Evolutionary conservation across 2,113 vertebrate genomes (phyloP).

Genomic region (Megaleporinus macrocephalus): DNA sequence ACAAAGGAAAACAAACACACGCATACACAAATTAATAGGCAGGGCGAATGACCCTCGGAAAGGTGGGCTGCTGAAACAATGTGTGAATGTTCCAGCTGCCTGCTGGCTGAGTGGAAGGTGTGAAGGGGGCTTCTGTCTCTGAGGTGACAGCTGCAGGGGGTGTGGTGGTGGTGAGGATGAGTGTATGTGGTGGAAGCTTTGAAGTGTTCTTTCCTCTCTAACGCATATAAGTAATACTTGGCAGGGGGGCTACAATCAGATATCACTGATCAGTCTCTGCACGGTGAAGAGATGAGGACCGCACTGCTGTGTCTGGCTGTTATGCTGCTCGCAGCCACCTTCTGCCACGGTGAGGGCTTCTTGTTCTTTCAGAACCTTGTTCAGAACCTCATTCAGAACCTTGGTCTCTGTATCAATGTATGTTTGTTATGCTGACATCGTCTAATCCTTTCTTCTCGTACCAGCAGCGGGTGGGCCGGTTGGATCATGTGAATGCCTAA

Average conservation of each 20-base stretch:
- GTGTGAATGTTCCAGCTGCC: slow-evolving; percentile 3
- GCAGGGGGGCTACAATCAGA: background rate
- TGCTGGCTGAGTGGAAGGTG: background rate
- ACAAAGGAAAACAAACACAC: background rate
- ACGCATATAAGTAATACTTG: slow-evolving; percentile 29
- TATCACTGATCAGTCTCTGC: slow-evolving; percentile 1
- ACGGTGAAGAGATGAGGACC: slow-evolving; percentile 15
- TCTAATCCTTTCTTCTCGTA: background rate
- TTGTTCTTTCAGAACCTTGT: background rate
- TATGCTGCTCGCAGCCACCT: slow-evolving; percentile 16
- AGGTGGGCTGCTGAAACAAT: background rate
- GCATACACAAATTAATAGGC: background rate
- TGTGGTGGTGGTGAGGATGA: background rate
- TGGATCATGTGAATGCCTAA: slow-evolving; percentile 25
- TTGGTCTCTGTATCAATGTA: background rate
- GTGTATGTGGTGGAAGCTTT: slow-evolving; percentile 41
- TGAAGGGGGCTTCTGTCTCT: slow-evolving; percentile 13
- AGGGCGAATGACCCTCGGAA: background rate
- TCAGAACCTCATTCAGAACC: background rate
- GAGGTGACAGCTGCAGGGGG: background rate
- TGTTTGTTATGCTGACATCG: background rate
- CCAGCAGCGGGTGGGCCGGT: background rate
- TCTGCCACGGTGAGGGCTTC: slow-evolving; percentile 38
- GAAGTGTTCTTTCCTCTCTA: slow-evolving; percentile 37
- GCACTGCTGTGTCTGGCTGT: slow-evolving; percentile 29